Conservation (phyloP, 2,113 vertebrate genomes). For the Ctenodactylus gundi region DNA sequence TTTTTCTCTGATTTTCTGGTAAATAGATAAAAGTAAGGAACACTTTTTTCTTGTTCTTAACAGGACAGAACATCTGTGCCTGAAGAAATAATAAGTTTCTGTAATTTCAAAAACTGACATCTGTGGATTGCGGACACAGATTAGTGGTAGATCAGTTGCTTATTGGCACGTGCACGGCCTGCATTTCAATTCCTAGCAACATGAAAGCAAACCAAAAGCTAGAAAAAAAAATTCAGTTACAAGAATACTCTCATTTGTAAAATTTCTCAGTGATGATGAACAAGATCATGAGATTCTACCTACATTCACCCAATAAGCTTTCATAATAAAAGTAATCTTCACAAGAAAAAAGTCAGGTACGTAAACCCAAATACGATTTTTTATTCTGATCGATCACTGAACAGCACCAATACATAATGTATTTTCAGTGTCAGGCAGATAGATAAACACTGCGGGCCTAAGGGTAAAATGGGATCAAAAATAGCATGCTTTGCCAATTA, state of each 20-base stretch:
- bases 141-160: not conserved
- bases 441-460: too few species aligned
- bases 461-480: too few species aligned
- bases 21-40: not conserved
- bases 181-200: not conserved
- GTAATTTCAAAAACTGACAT: not conserved
- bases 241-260: not conserved
- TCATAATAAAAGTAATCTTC: not conserved
- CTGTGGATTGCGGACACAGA: not conserved
- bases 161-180: not conserved
- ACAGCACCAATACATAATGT: not conserved
- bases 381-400: not conserved
- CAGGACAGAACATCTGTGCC: not conserved
- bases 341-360: not conserved
- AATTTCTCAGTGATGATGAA: not conserved
- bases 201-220: not conserved
- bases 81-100: not conserved
- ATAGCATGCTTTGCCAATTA: too few species aligned
- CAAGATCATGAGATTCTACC: not conserved
- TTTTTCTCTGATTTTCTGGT: constrained; percentile 23
- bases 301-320: not conserved
- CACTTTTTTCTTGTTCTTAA: not conserved
- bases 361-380: not conserved
- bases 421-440: too few species aligned
- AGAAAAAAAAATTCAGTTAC: not conserved